Base-by-base conservation (phyloP, 1,140 invertebrate genomes). In the Nylanderia fulva region DNA sequence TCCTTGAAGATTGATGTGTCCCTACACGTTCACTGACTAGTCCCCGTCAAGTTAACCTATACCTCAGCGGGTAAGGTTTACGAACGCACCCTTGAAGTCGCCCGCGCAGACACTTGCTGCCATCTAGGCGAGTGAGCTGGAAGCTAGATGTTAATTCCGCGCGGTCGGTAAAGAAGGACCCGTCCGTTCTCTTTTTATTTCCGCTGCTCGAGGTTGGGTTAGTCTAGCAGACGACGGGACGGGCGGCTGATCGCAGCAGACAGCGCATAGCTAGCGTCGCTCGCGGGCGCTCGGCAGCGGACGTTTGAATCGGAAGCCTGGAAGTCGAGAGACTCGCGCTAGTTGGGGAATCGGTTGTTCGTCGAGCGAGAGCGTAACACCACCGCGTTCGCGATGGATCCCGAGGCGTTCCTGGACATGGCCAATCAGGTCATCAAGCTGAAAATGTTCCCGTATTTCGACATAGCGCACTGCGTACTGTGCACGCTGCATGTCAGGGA, bases 401-500 rank as follows among this genome's bases (percentile, higher is more conserved):
- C 98, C 92, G 98, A 99, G 96, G 97, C 98, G 61, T 99, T 99
- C 95, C 96, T 99, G 92, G 99, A 99, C 94, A 96, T 99, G 96
- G 98, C 99, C 95, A 99, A 99, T 95, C 98, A 99, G 96, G 98
- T 99, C 94, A 99, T 99, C 88, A 99, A 99, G 95, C 96, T 99
- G 88, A 99, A 99, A 96, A 99, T 99, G 99, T 99, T 98, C 95
- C 99, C 99, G 52, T 99, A 99, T 96, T 99, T 99, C 95, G 99
- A 99, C 94, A 97, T 99, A 91, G 99, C 99, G 85, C 98, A 99
- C 95, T 97, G 97, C 95, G 96, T 98, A 89, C 96, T 99, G 56
- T 98, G 98, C 94, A 98, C 98, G 92, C 95, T 99, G 85, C 98
- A 98, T 92, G 98, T 99, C 69, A 96, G 99, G 92, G 99, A 99